Evolutionary conservation across 2,888 invertebrate species (phyloP), one percentile per base, ranked within the genome.

Genomic region (Leptinotarsa peninsularis): DNA sequence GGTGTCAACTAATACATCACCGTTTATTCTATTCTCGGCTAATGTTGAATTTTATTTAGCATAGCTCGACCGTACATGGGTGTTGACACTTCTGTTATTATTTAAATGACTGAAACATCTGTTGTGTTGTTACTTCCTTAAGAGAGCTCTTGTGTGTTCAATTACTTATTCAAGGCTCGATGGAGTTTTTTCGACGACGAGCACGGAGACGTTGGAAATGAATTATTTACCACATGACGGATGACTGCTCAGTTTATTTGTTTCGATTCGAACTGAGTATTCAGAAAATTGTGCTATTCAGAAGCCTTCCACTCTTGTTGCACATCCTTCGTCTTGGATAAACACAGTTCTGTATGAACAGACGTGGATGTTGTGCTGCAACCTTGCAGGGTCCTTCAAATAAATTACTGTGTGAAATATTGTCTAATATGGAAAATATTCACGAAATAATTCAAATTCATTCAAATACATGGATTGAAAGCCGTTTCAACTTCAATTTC

Each of bases 51-150:
- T 63, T 43, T 63, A 63, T 63, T 63, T n/a, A 43, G 21, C 63
- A 43, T 63, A 43, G 33, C 63, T 15, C n/a, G 4, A 13, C 63
- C 63, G 63, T 63, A 63, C 43, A 63, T 43, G 63, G 63, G 63
- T 63, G 63, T 63, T 63, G 33, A 63, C 33, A 63, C 63, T 63
- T 63, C 63, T 63, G 63, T 63, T 63, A 63, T 63, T 63, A 63
- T 63, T 63, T 63, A 63, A 63, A 63, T 63, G 63, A 27, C 63
- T 43, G n/a, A 33, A 63, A 43, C 63, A 63, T 63, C 63, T 63
- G 63, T 63, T 43, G 58, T 58, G 33, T 15, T 43, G 17, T n/a
- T 63, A 63, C 63, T 63, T 63, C 63, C 63, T 63, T 18, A 63
- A 27, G 43, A 63, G 63, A 63, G 17, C 63, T 63, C 63, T 63